Percentiles rank a stretch among this genome's conserved stretches.
Evolutionary conservation across 2,113 vertebrate genomes (phyloP).

Genomic region (Spilogale gracilis): DNA sequence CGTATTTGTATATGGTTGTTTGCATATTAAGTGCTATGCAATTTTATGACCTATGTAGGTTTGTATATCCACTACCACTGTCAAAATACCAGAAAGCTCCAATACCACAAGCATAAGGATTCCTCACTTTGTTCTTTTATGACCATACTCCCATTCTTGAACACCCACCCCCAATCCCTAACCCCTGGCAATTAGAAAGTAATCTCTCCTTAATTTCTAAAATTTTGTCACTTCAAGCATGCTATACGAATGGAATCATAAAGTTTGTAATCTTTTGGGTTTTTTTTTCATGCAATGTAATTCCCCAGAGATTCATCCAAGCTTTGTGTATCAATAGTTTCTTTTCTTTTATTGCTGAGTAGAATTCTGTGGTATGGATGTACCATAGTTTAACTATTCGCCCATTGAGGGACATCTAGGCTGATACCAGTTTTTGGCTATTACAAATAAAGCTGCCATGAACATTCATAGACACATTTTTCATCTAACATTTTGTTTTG

Average conservation of each 20-base stretch:
- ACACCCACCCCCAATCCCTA: not conserved
- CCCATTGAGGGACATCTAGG: slow-evolving; percentile 16
- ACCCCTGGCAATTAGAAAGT: not conserved
- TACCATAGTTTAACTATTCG: not conserved
- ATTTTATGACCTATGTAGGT: not conserved
- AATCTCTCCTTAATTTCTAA: slow-evolving; percentile 34
- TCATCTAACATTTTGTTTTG: slow-evolving; percentile 58
- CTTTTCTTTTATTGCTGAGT: slow-evolving; percentile 8
- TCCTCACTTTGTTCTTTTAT: not conserved
- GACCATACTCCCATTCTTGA: not conserved
- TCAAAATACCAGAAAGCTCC: slow-evolving; percentile 22
- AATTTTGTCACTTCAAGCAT: slow-evolving; percentile 23
- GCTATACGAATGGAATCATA: not conserved
- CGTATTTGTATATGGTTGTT: not conserved
- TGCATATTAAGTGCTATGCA: not conserved
- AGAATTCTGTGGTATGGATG: not conserved
- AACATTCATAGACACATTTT: slow-evolving; percentile 27
- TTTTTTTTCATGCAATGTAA: not conserved
- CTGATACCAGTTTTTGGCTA: slow-evolving; percentile 29
- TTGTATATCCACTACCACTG: not conserved
- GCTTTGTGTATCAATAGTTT: not conserved
- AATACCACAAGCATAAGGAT: slow-evolving; percentile 24
- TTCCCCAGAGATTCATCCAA: slow-evolving; percentile 23
- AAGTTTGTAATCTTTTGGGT: not conserved
- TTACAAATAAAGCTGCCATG: slow-evolving; percentile 55